phyloP scores from a whole-genome alignment of 1,140 invertebrate species.

The Platyscapa corneri region DNA sequence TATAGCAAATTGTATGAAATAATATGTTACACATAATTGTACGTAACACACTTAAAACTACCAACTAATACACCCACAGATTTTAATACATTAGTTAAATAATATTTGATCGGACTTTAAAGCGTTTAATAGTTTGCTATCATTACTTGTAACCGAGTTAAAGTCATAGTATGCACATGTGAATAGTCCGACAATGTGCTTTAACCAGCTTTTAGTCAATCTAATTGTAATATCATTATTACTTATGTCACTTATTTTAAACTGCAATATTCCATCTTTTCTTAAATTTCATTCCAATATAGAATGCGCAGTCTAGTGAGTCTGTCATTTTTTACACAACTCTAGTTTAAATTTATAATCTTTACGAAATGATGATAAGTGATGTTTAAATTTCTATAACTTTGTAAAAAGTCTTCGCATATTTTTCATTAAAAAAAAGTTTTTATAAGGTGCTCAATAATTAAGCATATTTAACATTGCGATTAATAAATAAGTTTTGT shows the following conservation, averaged over 20 bases:
- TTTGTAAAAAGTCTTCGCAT: background rate
- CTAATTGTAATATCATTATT: too few relatives aligned
- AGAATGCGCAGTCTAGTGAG: too few relatives aligned
- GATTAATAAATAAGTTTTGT: too few relatives aligned
- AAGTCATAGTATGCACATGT: background rate
- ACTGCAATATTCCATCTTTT: too few relatives aligned
- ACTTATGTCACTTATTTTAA: too few relatives aligned
- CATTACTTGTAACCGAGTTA: background rate
- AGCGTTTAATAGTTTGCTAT: background rate
- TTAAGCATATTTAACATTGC: too few relatives aligned
- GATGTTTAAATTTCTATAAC: background rate
- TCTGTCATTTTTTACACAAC: background rate
- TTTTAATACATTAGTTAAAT: background rate
- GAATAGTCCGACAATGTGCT: background rate
- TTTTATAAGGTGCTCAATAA: too few relatives aligned
- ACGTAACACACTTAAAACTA: background rate
- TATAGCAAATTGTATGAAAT: too few relatives aligned
- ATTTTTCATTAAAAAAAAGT: background rate
- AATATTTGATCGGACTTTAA: background rate
- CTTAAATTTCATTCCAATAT: too few relatives aligned
- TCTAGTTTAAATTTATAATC: background rate
- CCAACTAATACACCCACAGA: background rate
- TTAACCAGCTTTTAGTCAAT: background rate
- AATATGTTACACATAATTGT: background rate
- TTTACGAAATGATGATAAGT: background rate